Percentiles rank a stretch among this genome's conserved stretches.
Evolutionary conservation across 2,888 invertebrate genomes (phyloP).

Genomic region (Sabellastarte sp.): DNA sequence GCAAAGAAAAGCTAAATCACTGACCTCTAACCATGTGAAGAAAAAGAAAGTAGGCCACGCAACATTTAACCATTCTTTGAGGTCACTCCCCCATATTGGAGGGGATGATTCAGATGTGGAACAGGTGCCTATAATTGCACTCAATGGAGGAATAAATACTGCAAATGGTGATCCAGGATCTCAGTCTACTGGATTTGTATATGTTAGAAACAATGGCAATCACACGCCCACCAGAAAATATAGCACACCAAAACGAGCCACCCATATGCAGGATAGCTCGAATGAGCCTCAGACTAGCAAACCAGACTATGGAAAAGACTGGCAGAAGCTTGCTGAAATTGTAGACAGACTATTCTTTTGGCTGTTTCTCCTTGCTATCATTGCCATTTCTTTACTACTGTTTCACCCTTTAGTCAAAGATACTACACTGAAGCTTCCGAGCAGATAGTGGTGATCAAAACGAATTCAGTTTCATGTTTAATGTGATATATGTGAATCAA

Average conservation of each 20-base stretch:
- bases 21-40: neutral
- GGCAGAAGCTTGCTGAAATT: slow-evolving; percentile 22
- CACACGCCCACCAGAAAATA: too few relatives aligned
- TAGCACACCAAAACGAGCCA: too few relatives aligned
- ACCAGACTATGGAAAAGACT: slow-evolving; percentile 19
- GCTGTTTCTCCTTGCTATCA: slow-evolving; percentile 18
- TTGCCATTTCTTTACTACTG: slow-evolving; percentile 19
- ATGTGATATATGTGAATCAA: too few relatives aligned
- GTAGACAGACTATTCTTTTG: slow-evolving; percentile 25
- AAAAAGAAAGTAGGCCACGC: slow-evolving; percentile 4
- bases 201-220: too few relatives aligned
- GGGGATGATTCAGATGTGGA: slow-evolving; percentile 11
- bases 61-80: too few relatives aligned
- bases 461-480: too few relatives aligned
- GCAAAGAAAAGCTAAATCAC: neutral
- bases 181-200: slow-evolving; percentile 11
- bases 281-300: slow-evolving; percentile 1
- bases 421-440: too few relatives aligned
- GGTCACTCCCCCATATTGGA: neutral
- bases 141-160: slow-evolving; percentile 12
- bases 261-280: neutral
- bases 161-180: neutral
- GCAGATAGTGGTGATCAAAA: too few relatives aligned
- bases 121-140: slow-evolving; percentile 20
- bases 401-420: slow-evolving; percentile 23